Evolutionary conservation across 2,888 invertebrate species (phyloP).

Genomic region (Chymomyza procnemis): DNA sequence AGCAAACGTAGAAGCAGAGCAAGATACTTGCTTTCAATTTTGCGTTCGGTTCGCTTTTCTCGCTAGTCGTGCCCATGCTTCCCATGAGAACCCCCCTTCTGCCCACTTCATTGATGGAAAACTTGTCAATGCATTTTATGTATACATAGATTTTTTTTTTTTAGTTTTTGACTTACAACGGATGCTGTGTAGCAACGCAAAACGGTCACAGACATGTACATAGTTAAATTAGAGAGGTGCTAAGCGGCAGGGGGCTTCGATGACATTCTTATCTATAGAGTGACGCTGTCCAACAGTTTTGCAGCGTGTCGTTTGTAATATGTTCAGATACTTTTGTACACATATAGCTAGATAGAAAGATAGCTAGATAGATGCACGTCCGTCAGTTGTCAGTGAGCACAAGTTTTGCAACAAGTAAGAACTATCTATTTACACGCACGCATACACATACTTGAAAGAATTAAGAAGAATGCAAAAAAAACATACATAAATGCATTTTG

Average conservation of each 20-base stretch:
- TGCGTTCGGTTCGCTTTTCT: background rate
- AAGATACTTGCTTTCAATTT: constrained; percentile 34
- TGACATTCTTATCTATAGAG: background rate
- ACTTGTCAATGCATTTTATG: constrained; percentile 52
- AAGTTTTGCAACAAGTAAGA: constrained; percentile 42
- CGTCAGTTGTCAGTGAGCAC: constrained; percentile 12
- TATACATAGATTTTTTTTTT: constrained; percentile 6
- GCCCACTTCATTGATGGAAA: constrained; percentile 60
- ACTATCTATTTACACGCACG: constrained; percentile 30
- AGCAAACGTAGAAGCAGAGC: constrained; percentile 26
- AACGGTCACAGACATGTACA: background rate
- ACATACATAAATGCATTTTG: constrained; percentile 26
- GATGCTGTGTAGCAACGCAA: constrained; percentile 13
- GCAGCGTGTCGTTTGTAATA: background rate
- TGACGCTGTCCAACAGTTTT: background rate
- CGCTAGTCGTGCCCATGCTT: background rate
- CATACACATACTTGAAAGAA: constrained; percentile 2
- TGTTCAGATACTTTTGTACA: no score
- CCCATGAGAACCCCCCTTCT: constrained; percentile 10
- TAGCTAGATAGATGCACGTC: constrained; percentile 7
- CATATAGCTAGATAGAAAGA: no score
- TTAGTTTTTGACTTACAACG: constrained; percentile 32
- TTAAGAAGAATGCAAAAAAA: no score
- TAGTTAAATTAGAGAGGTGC: background rate
- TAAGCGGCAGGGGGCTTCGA: background rate